phyloP scores from a whole-genome alignment of 2,113 vertebrate genomes.

The Strix aluco region DNA sequence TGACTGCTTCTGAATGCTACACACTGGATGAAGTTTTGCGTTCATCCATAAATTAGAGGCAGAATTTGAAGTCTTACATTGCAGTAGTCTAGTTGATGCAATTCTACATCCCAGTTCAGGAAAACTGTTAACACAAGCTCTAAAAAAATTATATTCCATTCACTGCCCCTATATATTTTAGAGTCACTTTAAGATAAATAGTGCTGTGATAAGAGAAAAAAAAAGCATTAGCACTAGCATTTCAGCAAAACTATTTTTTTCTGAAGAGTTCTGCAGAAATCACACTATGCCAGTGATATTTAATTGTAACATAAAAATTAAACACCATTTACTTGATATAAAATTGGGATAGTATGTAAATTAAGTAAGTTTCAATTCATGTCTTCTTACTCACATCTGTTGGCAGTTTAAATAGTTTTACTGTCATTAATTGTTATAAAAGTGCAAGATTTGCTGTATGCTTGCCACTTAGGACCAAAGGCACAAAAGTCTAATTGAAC shows the following conservation, averaged over 20 bases:
- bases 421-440: constrained; percentile 88
- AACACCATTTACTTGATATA: constrained; percentile 80
- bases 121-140: neutral
- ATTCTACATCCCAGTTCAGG: neutral
- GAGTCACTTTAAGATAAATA: constrained; percentile 63
- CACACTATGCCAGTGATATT: constrained; percentile 71
- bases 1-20: neutral
- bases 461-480: constrained; percentile 87
- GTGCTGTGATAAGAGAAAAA: constrained; percentile 52
- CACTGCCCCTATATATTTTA: constrained; percentile 22
- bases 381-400: constrained; percentile 86
- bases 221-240: constrained; percentile 41
- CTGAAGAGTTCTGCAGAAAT: constrained; percentile 73
- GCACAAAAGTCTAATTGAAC: constrained; percentile 90
- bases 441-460: constrained; percentile 88
- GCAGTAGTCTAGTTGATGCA: neutral
- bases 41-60: neutral
- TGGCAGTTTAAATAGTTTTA: constrained; percentile 88
- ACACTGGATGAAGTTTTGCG: neutral
- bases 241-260: constrained; percentile 65
- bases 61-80: neutral
- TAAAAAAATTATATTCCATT: constrained; percentile 2
- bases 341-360: constrained; percentile 83
- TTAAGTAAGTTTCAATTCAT: constrained; percentile 84
- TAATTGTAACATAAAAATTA: constrained; percentile 84